Evolutionary conservation across 2,888 invertebrate genomes (phyloP), one percentile per base, ranked within the genome.

Genomic region (Catonia carolina): DNA sequence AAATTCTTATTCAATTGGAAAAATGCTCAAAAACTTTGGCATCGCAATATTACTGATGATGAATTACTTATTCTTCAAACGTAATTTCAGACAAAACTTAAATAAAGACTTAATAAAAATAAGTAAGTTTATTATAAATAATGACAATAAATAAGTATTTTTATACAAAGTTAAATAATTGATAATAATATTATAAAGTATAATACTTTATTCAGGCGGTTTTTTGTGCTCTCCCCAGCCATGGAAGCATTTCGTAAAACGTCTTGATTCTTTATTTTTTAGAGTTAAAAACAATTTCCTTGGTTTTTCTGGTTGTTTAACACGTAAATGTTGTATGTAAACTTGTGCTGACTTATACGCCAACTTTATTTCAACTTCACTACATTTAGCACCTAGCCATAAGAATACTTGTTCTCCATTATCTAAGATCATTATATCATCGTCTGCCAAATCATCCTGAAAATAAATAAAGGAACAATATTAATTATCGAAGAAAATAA

Each of bases 351-450:
- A 97, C 76, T 99, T 98, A 72, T 92, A 96, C 0, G 98, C 96
- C 54, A 99, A 78, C 75, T 99, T 99, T 59, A 97, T 94, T 77
- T 99, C 99, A 3, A 99, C 97, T 76, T 99, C 98, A 57, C 95
- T 95, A 69, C 97, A 95, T 66, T 89, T 87, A 55, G 94, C 85
- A 8, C 99, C 99, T 55, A 98, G 80, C 99, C 99, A 99, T 53
- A 99, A 78, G 76, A 95, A 99, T 55, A 99, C 93, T 74, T 96
- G 93, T 67, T 93, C 90, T 2, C 99, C 99, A 71, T 95, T 98
- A 74, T 99, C 99, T 65, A 99, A 77, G 64, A 99, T 93, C 99
- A 99, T 99, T 35, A 99, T 97, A 73, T 99, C 99, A 72, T 99
- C 98, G 74, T 99, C 98, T 1, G 97, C 97, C 65, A 99, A 78